Evolutionary conservation across 1,140 invertebrate species (phyloP).

Genomic region (Saccostrea echinata): DNA sequence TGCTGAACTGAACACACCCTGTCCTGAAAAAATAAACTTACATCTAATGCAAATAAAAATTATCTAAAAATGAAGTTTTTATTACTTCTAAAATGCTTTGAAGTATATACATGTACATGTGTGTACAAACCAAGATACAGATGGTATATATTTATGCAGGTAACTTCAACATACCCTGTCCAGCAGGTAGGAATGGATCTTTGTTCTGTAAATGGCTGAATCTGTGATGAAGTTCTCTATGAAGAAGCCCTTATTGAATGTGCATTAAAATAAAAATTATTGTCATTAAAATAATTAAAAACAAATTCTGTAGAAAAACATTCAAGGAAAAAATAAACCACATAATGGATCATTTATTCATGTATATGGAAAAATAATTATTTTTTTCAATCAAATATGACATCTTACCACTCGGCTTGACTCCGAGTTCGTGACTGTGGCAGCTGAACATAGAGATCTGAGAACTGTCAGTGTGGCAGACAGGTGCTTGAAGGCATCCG

Average conservation of each 20-base stretch:
- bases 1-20: constrained; percentile 91
- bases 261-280: neutral
- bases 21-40: constrained; percentile 83
- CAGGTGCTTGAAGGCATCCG: constrained; percentile 97
- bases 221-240: constrained; percentile 98
- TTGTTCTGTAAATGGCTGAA: constrained; percentile 94
- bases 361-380: no score
- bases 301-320: no score
- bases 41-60: neutral
- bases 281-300: no score
- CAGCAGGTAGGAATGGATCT: constrained; percentile 86
- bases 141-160: no score
- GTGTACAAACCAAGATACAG: neutral
- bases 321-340: no score
- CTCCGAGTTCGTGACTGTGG: constrained; percentile 93
- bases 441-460: constrained; percentile 93
- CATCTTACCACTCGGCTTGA: constrained; percentile 93
- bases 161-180: constrained; percentile 49
- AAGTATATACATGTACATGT: neutral
- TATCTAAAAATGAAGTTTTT: neutral
- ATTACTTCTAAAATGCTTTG: neutral
- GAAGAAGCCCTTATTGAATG: constrained; percentile 90
- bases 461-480: constrained; percentile 96
- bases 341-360: no score
- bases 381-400: neutral